Percentiles rank a stretch among this genome's conserved stretches.
Evolutionary conservation across 1,140 invertebrate species (phyloP).

Genomic region (Eumaeus atala): DNA sequence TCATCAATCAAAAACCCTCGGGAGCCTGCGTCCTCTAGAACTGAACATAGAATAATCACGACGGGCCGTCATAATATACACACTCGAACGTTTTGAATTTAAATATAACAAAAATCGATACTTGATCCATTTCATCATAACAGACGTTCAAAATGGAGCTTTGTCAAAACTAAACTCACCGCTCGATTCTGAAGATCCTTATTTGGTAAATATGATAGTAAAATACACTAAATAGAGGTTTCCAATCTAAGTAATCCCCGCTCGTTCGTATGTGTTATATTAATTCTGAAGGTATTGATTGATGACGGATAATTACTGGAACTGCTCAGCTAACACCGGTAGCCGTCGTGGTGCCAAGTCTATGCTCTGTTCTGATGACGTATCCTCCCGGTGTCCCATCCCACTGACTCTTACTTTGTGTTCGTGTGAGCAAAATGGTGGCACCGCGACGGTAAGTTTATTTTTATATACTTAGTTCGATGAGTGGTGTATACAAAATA

Average conservation of each 20-base stretch:
- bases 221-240: not conserved
- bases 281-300: slow-evolving; percentile 55
- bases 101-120: too few species aligned
- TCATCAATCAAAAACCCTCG: slow-evolving; percentile 68
- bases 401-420: not conserved
- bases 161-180: too few species aligned
- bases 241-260: not conserved
- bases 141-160: too few species aligned
- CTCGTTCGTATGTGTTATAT: slow-evolving; percentile 33
- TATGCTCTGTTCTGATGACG: slow-evolving; percentile 71
- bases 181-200: too few species aligned
- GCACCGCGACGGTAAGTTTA: slow-evolving; percentile 28
- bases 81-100: slow-evolving; percentile 33
- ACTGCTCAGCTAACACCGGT: slow-evolving; percentile 40
- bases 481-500: not conserved
- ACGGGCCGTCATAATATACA: slow-evolving; percentile 49
- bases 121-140: too few species aligned
- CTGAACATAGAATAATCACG: slow-evolving; percentile 65
- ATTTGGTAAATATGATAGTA: too few species aligned
- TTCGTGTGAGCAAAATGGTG: slow-evolving; percentile 23
- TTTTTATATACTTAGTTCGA: slow-evolving; percentile 8
- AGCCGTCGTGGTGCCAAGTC: slow-evolving; percentile 68
- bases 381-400: slow-evolving; percentile 27
- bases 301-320: slow-evolving; percentile 68
- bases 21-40: slow-evolving; percentile 63